A percentile compares a stretch with the other conserved stretches of the same genome.
Evolutionary conservation across 2,888 invertebrate genomes (phyloP).

Genomic region (Eupithecia vulgata): DNA sequence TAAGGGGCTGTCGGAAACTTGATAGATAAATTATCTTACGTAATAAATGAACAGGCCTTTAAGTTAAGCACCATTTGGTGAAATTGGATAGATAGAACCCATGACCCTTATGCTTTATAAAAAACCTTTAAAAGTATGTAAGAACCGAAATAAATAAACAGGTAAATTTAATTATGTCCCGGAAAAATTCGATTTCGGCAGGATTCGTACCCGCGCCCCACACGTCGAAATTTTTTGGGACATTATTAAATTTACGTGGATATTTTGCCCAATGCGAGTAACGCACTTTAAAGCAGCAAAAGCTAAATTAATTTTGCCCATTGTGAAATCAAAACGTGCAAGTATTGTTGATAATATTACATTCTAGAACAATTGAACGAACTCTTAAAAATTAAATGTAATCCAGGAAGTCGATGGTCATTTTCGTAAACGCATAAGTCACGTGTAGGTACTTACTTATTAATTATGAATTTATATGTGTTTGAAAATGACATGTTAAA

Average conservation of each 20-base stretch:
- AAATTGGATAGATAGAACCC: neutral
- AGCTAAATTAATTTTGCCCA: neutral
- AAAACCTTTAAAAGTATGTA: too few species aligned
- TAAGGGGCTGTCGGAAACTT: neutral
- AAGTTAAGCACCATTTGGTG: neutral
- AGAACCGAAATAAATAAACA: too few species aligned
- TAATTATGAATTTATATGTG: neutral
- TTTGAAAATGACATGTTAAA: neutral
- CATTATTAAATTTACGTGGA: too few species aligned
- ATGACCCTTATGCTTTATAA: too few species aligned
- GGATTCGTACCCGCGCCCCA: too few species aligned
- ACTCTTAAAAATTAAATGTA: neutral
- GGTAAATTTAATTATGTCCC: too few species aligned
- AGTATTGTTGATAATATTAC: neutral
- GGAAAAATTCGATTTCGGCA: too few species aligned
- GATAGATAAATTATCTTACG: neutral
- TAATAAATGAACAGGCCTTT: neutral
- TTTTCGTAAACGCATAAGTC: neutral
- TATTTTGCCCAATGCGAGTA: too few species aligned
- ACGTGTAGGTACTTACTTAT: neutral
- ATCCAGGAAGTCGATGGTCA: neutral
- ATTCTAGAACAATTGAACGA: neutral
- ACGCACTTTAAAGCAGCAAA: too few species aligned
- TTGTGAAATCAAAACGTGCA: neutral
- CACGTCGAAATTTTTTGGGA: too few species aligned